These are phyloP conservation scores for Camelus dromedarius DNA, from an alignment of 2,113 vertebrate genomes.

Conservation along the genomic window DNA sequence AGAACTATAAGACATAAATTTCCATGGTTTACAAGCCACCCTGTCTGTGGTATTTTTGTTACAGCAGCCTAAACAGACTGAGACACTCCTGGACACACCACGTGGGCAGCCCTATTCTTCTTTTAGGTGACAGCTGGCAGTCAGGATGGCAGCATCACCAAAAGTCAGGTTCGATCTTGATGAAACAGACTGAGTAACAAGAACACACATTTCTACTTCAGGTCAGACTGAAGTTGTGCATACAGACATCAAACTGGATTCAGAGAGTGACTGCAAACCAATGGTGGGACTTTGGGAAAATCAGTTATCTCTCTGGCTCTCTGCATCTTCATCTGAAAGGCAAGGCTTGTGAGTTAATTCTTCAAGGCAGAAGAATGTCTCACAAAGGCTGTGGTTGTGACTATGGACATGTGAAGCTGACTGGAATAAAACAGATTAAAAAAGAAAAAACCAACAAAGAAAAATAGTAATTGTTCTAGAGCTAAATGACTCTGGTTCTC, in stretches of 20 bases:
- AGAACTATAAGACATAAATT: not conserved
- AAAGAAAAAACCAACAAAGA: not conserved
- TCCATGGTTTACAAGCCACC: not conserved
- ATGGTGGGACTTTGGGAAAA: not conserved
- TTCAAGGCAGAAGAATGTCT: not conserved
- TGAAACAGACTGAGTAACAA: not conserved
- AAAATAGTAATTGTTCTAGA: not conserved
- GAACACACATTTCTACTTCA: not conserved
- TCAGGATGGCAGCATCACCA: not conserved
- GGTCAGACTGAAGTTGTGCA: not conserved
- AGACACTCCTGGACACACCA: not conserved
- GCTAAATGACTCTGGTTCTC: not conserved
- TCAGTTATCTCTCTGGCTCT: not conserved
- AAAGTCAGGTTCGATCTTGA: not conserved
- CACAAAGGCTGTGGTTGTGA: not conserved
- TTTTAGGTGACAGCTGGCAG: not conserved
- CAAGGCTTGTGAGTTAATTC: not conserved
- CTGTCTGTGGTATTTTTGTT: not conserved
- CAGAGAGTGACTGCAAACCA: not conserved
- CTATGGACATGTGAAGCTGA: not conserved
- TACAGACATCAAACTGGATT: not conserved
- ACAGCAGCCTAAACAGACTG: not conserved
- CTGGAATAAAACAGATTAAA: not conserved
- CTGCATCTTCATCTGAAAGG: conserved; percentile 17
- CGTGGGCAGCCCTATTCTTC: not conserved